Percentiles rank a stretch among this genome's conserved stretches.
Conservation (phyloP, 2,797 vertebrate genomes). For the Taenioides sp. region DNA sequence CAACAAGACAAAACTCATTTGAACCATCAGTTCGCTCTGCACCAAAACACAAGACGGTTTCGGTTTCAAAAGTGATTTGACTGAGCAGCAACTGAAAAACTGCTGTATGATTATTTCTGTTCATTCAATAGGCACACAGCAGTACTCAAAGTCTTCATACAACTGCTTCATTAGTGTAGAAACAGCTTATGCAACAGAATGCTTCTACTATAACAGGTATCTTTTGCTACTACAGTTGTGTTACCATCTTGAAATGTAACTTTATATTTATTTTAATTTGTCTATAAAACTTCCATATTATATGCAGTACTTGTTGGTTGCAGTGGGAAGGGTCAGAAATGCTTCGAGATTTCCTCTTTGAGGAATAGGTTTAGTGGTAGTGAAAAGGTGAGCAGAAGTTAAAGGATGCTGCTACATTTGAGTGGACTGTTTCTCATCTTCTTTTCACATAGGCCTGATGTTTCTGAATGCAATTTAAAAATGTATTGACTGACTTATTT, state of each 20-base stretch:
- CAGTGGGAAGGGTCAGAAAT: slow-evolving; percentile 3
- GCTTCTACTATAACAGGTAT: background rate
- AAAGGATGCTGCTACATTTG: background rate
- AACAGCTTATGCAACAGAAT: too few species aligned
- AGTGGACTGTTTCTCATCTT: slow-evolving; percentile 29
- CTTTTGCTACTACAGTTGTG: background rate
- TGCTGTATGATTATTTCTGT: too few species aligned
- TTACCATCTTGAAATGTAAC: background rate
- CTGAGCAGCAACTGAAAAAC: background rate
- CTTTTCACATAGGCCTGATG: slow-evolving; percentile 32
- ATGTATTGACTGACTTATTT: background rate
- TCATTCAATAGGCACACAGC: background rate
- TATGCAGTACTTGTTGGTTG: background rate
- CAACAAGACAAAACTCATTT: too few species aligned
- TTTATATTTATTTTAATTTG: background rate
- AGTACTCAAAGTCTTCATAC: too few species aligned
- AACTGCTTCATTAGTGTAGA: too few species aligned
- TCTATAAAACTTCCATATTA: too few species aligned
- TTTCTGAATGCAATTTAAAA: background rate
- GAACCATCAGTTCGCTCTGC: background rate
- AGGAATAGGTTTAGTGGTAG: background rate
- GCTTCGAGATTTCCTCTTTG: background rate
- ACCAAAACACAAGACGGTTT: background rate
- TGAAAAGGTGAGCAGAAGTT: background rate
- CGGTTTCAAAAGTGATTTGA: background rate